Conservation (phyloP, 2,888 invertebrate genomes). For the Aphelenchoides bicaudatus region DNA sequence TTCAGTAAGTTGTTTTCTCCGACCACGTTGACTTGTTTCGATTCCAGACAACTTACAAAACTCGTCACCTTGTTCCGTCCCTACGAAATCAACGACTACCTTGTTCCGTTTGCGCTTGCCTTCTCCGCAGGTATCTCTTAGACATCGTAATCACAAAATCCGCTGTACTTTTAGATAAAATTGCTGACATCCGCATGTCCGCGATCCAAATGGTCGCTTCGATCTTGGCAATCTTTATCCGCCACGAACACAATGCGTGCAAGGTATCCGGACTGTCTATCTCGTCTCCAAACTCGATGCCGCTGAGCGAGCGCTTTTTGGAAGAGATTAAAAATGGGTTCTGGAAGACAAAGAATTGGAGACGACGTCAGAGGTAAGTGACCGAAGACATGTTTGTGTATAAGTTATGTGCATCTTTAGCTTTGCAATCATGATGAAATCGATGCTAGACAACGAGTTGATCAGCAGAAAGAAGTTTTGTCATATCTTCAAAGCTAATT, state of each 20-base stretch:
- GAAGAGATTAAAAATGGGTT: slow-evolving; percentile 30
- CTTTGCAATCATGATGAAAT: not conserved
- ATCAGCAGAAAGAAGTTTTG: slow-evolving; percentile 20
- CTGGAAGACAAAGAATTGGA: slow-evolving; percentile 29
- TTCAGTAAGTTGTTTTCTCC: slow-evolving; percentile 17
- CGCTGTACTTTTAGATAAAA: slow-evolving; percentile 24
- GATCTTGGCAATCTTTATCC: slow-evolving; percentile 30
- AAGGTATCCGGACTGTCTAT: not conserved
- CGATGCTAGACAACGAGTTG: not conserved
- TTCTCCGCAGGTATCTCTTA: slow-evolving; percentile 29
- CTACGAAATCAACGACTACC: slow-evolving; percentile 24
- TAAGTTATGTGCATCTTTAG: not conserved
- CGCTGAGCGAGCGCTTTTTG: slow-evolving; percentile 30
- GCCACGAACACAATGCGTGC: slow-evolving; percentile 12
- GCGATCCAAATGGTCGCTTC: slow-evolving; percentile 30
- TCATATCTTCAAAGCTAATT: slow-evolving; percentile 28
- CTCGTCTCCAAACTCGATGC: slow-evolving; percentile 17
- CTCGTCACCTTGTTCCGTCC: slow-evolving; percentile 26
- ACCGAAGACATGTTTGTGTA: not conserved
- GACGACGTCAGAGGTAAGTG: slow-evolving; percentile 27
- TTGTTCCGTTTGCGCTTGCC: slow-evolving; percentile 35
- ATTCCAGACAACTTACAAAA: slow-evolving; percentile 30
- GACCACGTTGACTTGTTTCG: not conserved
- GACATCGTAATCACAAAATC: not conserved
- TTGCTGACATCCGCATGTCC: slow-evolving; percentile 33